These are phyloP conservation scores for Cryptocheilus praepositus DNA, from an alignment of 2,888 invertebrate genomes.

Conservation along the genomic window DNA sequence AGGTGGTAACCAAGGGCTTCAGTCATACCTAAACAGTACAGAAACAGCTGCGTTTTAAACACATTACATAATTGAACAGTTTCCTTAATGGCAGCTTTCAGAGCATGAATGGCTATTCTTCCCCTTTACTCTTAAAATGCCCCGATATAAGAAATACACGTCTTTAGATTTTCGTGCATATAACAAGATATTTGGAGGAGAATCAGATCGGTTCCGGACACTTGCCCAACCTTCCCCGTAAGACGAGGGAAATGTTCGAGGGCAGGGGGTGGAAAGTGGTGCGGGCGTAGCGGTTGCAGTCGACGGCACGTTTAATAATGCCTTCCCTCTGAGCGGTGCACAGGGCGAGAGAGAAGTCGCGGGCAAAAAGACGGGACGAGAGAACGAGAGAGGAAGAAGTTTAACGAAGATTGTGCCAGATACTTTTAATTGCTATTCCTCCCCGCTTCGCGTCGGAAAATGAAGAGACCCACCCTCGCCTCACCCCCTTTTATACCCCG, in stretches of 20 bases:
- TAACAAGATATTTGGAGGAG: too few species aligned
- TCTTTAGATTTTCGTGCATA: too few species aligned
- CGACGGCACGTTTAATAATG: constrained; percentile 71
- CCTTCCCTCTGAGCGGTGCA: constrained; percentile 50
- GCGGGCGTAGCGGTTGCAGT: constrained; percentile 63
- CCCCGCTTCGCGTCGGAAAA: constrained; percentile 54
- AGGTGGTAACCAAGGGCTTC: too few species aligned
- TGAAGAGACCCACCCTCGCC: constrained; percentile 44
- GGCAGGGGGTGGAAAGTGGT: constrained; percentile 27
- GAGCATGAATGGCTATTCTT: too few species aligned
- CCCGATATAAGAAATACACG: too few species aligned
- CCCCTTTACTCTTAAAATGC: too few species aligned
- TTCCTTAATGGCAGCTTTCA: too few species aligned
- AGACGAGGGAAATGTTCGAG: constrained; percentile 8
- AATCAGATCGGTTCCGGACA: too few species aligned
- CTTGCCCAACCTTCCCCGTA: too few species aligned
- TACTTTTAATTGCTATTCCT: constrained; percentile 74
- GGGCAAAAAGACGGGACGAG: constrained; percentile 24
- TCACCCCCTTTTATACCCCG: constrained; percentile 52
- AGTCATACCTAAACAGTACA: too few species aligned
- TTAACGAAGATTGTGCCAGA: constrained; percentile 74
- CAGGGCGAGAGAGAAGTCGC: constrained; percentile 8
- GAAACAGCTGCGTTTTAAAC: too few species aligned
- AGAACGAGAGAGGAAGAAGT: constrained; percentile 64
- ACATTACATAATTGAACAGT: too few species aligned